A percentile compares a stretch with the other conserved stretches of the same genome.
Evolutionary conservation across 2,888 invertebrate species (phyloP).

Genomic region (Nineta flava): DNA sequence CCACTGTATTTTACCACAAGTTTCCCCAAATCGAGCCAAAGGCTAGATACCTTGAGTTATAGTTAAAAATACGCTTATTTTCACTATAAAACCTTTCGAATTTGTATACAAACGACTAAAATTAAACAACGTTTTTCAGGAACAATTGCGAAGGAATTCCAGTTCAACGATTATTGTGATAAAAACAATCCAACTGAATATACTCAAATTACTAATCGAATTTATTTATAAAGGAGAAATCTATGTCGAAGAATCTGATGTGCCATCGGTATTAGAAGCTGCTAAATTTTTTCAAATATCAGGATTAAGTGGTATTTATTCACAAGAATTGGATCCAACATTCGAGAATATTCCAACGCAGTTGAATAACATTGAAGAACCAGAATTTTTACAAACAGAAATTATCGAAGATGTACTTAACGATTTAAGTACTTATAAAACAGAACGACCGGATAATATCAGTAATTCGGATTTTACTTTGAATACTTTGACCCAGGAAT

Average conservation of each 20-base stretch:
- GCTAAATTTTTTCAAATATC: constrained; percentile 5
- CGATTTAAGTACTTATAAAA: no score
- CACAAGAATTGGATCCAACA: background rate
- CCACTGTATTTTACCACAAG: no score
- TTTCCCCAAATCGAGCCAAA: no score
- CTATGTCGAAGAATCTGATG: constrained; percentile 20
- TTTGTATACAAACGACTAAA: no score
- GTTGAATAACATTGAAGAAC: background rate
- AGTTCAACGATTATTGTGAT: constrained; percentile 13
- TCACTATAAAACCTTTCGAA: no score
- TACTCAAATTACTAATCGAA: constrained; percentile 31
- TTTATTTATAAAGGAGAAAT: constrained; percentile 38
- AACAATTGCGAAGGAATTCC: background rate
- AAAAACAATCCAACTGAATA: constrained; percentile 32
- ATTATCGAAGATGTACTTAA: background rate
- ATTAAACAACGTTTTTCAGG: background rate
- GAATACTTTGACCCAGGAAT: background rate
- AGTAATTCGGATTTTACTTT: background rate
- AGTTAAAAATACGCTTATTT: no score
- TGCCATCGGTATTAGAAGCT: constrained; percentile 1
- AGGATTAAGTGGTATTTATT: constrained; percentile 3
- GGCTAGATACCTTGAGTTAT: no score
- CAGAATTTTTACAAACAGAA: background rate
- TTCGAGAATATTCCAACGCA: background rate
- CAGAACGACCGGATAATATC: background rate